These are phyloP conservation scores for Oligia strigilis DNA, from an alignment of 2,888 invertebrate species.

Conservation along the genomic window DNA sequence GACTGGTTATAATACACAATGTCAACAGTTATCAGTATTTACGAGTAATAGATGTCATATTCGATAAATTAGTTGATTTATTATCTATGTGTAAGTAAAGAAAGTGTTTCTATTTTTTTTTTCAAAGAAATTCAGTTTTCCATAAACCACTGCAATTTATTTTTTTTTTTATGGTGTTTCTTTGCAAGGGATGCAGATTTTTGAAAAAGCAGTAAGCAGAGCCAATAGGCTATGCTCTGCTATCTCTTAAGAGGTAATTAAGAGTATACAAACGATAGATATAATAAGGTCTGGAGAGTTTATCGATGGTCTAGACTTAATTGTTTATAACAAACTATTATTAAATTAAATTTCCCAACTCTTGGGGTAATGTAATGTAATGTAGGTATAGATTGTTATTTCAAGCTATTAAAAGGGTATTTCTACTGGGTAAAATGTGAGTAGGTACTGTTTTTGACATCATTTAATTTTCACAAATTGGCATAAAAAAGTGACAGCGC, in stretches of 20 bases:
- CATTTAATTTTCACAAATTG: neutral
- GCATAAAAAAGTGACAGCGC: neutral
- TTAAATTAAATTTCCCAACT: neutral
- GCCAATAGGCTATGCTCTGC: neutral
- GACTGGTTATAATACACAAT: slow-evolving; percentile 15
- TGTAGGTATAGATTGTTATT: neutral
- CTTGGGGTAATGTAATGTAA: neutral
- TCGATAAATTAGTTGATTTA: slow-evolving; percentile 46
- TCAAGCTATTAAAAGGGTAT: neutral
- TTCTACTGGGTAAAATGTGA: slow-evolving; percentile 2
- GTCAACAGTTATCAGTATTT: slow-evolving; percentile 47
- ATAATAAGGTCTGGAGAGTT: slow-evolving; percentile 24
- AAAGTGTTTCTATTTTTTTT: slow-evolving; percentile 30
- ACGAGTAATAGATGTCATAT: slow-evolving; percentile 40
- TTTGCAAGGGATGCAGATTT: neutral
- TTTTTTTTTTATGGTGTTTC: neutral
- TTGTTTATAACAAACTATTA: slow-evolving; percentile 20
- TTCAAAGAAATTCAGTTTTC: neutral
- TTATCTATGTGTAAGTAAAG: slow-evolving; percentile 18
- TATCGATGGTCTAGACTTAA: slow-evolving; percentile 36
- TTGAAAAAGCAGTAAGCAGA: neutral
- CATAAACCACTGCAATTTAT: neutral
- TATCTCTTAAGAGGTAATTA: slow-evolving; percentile 20
- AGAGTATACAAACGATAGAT: slow-evolving; percentile 3
- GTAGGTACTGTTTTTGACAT: neutral